Evolutionary conservation across 2,888 invertebrate genomes (phyloP).

Genomic region (Aporophyla nigra): DNA sequence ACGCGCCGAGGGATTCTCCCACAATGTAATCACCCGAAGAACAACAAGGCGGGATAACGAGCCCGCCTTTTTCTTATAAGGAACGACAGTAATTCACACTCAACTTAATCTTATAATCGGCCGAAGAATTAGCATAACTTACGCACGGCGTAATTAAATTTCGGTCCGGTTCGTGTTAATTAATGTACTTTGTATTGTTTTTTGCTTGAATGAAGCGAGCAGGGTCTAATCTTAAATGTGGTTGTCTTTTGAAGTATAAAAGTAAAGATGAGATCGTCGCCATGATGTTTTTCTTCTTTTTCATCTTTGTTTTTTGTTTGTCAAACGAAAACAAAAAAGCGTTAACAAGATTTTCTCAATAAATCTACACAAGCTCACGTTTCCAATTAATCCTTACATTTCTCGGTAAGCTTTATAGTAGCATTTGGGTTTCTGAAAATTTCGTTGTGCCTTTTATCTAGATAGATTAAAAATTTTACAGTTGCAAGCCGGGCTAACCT

Average conservation of each 20-base stretch:
- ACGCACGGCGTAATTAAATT: constrained; percentile 72
- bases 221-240: constrained; percentile 42
- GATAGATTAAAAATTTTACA: constrained; percentile 72
- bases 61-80: constrained; percentile 77
- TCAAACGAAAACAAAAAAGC: constrained; percentile 16
- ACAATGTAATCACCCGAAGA: constrained; percentile 84
- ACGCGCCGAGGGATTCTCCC: constrained; percentile 80
- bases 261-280: constrained; percentile 26
- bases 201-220: constrained; percentile 49
- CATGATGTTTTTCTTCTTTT: constrained; percentile 12
- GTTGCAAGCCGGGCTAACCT: constrained; percentile 41
- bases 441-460: constrained; percentile 67
- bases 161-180: constrained; percentile 61
- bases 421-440: constrained; percentile 56
- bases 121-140: constrained; percentile 78
- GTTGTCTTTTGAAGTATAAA: constrained; percentile 38
- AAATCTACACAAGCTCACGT: constrained; percentile 50
- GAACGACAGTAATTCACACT: constrained; percentile 79
- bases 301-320: constrained; percentile 27
- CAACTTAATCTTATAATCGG: constrained; percentile 82
- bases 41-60: constrained; percentile 84
- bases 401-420: constrained; percentile 45
- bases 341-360: constrained; percentile 22
- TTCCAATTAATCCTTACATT: constrained; percentile 67
- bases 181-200: constrained; percentile 72